Conservation (phyloP, 2,113 vertebrate genomes). For the Melanostigma gelatinosum region DNA sequence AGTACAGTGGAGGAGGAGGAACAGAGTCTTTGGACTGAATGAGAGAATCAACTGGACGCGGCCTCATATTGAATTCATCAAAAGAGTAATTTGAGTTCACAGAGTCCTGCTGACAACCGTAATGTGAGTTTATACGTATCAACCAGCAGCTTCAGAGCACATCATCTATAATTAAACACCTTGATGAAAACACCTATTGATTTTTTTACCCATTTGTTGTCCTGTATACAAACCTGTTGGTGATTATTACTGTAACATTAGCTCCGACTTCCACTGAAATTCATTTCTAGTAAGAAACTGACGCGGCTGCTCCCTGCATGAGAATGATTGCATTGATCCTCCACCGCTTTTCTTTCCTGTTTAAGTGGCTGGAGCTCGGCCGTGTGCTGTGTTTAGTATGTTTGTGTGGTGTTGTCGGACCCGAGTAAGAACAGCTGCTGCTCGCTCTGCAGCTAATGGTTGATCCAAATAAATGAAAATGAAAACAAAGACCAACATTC, state of each 20-base stretch:
- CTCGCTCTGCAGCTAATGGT: too few species aligned
- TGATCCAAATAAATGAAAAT: too few species aligned
- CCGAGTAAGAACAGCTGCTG: too few species aligned
- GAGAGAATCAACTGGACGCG: slow-evolving; percentile 28
- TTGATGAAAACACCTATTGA: neutral
- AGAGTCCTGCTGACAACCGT: neutral
- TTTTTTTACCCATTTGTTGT: neutral
- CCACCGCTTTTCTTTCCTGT: neutral
- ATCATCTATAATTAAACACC: neutral
- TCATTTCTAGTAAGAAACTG: neutral
- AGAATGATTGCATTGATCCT: neutral
- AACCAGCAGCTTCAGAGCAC: neutral
- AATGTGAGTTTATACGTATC: neutral
- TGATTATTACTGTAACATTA: neutral
- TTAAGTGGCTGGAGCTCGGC: too few species aligned
- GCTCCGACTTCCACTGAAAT: neutral
- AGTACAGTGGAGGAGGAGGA: neutral
- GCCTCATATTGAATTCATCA: slow-evolving; percentile 25
- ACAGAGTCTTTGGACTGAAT: slow-evolving; percentile 6
- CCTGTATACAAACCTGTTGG: neutral
- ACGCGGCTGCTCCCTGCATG: neutral
- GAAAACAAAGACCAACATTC: neutral
- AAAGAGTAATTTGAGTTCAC: neutral
- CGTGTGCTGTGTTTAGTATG: too few species aligned
- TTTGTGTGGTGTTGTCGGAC: too few species aligned